These are phyloP conservation scores for Oscheius myriophilus DNA, from an alignment of 2,888 invertebrate species.

Conservation along the genomic window DNA sequence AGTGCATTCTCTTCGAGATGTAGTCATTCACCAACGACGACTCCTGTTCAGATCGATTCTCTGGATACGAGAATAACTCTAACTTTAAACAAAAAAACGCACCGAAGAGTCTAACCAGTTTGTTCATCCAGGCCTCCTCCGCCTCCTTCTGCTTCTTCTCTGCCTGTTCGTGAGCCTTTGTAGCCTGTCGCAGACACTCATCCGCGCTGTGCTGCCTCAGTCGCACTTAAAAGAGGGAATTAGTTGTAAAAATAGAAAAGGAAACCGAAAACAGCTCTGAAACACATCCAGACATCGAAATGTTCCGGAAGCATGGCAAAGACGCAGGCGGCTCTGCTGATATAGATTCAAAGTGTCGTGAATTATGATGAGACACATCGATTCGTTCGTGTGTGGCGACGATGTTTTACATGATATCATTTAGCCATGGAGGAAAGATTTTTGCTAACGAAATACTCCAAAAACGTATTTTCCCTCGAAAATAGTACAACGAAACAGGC, in stretches of 20 bases:
- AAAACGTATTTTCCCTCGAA: no score
- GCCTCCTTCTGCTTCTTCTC: conserved; percentile 38
- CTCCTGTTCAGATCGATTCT: conserved; percentile 34
- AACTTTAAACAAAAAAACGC: no score
- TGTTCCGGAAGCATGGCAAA: no score
- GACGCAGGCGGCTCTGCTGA: no score
- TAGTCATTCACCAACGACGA: conserved; percentile 35
- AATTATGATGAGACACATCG: no score
- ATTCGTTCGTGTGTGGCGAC: no score
- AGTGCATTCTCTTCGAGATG: conserved; percentile 38
- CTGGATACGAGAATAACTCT: conserved; percentile 27
- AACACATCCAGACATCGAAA: neutral
- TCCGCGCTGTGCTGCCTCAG: conserved; percentile 9
- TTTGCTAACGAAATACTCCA: no score
- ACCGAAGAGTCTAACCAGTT: conserved; percentile 40
- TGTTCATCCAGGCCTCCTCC: conserved; percentile 45
- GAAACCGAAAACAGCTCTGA: neutral
- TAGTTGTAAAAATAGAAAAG: neutral
- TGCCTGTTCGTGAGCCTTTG: conserved; percentile 14
- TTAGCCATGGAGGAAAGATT: no score
- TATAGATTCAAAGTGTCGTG: no score
- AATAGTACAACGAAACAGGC: no score
- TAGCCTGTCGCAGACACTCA: conserved; percentile 16
- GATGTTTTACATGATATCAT: no score
- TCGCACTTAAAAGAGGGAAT: conserved; percentile 20